Percentiles rank a stretch among this genome's conserved stretches.
Evolutionary conservation across 2,113 vertebrate species (phyloP).

Genomic region (Tetraodon nigroviridis): DNA sequence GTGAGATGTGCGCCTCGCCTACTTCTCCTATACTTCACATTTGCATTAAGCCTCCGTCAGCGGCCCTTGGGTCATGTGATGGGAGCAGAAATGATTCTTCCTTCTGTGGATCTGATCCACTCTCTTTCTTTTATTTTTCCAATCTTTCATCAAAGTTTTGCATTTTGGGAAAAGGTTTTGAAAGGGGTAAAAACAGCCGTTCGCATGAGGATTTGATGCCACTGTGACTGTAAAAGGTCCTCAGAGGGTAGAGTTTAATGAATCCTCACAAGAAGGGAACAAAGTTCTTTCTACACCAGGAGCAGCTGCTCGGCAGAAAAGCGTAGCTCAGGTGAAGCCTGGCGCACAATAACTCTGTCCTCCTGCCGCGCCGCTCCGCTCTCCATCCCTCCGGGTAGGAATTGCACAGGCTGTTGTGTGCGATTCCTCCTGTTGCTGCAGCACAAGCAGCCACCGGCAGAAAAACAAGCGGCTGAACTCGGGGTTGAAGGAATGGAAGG

Average conservation of each 20-base stretch:
- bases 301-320: neutral
- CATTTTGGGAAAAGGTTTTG: constrained; percentile 39
- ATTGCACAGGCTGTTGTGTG: constrained; percentile 19
- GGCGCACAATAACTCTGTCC: constrained; percentile 11
- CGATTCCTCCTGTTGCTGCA: constrained; percentile 16
- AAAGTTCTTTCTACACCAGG: neutral
- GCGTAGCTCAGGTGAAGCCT: constrained; percentile 15
- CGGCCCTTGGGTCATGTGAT: constrained; percentile 16
- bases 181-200: constrained; percentile 21
- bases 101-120: constrained; percentile 32
- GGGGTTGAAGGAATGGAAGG: constrained; percentile 8
- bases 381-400: constrained; percentile 12
- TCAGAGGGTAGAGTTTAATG: no score
- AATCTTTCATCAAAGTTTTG: constrained; percentile 47
- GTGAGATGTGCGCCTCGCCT: constrained; percentile 6
- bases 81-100: constrained; percentile 23
- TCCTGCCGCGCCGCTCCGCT: neutral
- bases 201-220: neutral
- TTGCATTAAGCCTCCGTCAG: constrained; percentile 19
- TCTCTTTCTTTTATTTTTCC: constrained; percentile 27
- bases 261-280: neutral
- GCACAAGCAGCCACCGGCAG: constrained; percentile 1
- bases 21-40: constrained; percentile 19
- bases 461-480: constrained; percentile 32
- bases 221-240: neutral